These are phyloP conservation scores for Nymphicus hollandicus DNA, from an alignment of 2,113 vertebrate genomes.

Conservation along the genomic window DNA sequence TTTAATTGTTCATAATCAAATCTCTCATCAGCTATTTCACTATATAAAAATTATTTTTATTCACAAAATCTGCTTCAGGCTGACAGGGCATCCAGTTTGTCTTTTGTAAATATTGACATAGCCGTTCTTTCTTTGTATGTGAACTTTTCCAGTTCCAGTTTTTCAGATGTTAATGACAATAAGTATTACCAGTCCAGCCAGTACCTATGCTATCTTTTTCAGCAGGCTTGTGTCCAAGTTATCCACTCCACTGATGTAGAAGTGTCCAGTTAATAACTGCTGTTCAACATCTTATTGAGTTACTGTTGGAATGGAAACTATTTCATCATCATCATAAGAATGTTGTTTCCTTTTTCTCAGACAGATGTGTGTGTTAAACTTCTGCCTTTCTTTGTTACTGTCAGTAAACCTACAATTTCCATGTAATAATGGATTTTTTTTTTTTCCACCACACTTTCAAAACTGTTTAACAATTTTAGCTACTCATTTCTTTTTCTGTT, in stretches of 20 bases:
- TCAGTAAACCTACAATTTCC: background rate
- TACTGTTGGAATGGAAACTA: slow-evolving; percentile 20
- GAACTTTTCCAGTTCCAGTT: background rate
- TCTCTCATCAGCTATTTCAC: background rate
- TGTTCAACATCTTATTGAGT: background rate
- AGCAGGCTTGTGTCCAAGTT: background rate
- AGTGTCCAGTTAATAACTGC: background rate
- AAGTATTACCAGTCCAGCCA: background rate
- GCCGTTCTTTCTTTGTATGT: background rate
- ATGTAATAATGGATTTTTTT: background rate
- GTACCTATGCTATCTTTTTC: background rate
- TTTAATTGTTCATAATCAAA: background rate
- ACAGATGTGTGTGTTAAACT: background rate
- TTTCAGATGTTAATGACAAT: background rate
- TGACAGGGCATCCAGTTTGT: background rate
- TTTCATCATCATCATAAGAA: background rate
- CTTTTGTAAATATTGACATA: slow-evolving; percentile 26
- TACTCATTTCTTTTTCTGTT: background rate
- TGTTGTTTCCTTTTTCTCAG: slow-evolving; percentile 7
- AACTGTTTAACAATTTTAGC: background rate
- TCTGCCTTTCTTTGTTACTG: background rate
- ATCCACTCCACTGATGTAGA: background rate
- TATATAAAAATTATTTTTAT: background rate
- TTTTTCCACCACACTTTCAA: background rate
- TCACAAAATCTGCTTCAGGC: background rate